Percentiles rank a stretch among this genome's conserved stretches.
Conservation (phyloP, 2,888 invertebrate genomes). For the Odontomyia ornata region DNA sequence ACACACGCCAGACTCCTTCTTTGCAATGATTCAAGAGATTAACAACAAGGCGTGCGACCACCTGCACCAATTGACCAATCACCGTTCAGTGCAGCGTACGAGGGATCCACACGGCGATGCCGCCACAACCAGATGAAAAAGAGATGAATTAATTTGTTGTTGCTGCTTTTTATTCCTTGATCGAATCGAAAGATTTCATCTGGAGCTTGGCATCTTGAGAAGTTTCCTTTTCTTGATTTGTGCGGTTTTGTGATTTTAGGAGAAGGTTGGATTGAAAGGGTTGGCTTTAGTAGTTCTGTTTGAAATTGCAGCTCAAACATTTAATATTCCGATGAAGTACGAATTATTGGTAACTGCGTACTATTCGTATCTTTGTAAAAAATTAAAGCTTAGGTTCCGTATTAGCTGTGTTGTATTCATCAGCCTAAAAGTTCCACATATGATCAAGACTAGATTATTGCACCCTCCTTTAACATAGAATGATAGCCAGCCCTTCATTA, state of each 20-base stretch:
- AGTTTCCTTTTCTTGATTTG: constrained; percentile 37
- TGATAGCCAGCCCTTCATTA: too few relatives aligned
- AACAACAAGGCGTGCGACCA: constrained; percentile 58
- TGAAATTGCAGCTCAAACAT: too few relatives aligned
- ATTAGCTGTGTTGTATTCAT: too few relatives aligned
- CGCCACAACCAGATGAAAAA: constrained; percentile 50
- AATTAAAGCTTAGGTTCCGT: too few relatives aligned
- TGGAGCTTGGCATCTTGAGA: constrained; percentile 12
- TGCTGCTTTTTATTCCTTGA: constrained; percentile 1
- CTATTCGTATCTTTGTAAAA: too few relatives aligned
- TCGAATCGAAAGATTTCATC: constrained; percentile 22
- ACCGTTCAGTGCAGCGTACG: constrained; percentile 51
- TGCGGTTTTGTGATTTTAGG: not conserved
- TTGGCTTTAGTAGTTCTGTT: too few relatives aligned
- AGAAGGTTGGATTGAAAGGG: not conserved
- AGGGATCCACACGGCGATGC: not conserved
- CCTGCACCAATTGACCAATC: constrained; percentile 61
- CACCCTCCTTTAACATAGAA: too few relatives aligned
- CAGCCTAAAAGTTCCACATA: too few relatives aligned
- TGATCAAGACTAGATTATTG: too few relatives aligned
- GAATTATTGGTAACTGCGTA: too few relatives aligned
- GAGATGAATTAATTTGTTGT: constrained; percentile 57
- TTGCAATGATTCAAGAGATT: constrained; percentile 51
- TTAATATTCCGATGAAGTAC: too few relatives aligned
- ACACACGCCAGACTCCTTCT: constrained; percentile 48